phyloP scores from a whole-genome alignment of 2,888 invertebrate genomes.

The Urechis unicinctus region DNA sequence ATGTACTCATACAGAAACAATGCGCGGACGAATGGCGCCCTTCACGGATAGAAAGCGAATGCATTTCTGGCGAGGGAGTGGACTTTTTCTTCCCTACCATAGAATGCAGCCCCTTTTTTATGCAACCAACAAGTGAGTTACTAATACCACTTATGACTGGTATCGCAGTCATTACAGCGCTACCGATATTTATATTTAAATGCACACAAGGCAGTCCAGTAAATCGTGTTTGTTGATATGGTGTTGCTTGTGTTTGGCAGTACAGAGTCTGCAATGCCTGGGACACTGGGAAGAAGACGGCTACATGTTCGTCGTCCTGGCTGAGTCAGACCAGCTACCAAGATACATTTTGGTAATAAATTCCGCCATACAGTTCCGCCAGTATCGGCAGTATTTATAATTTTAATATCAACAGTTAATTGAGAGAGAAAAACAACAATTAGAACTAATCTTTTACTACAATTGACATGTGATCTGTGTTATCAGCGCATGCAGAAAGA shows the following conservation, averaged over 20 bases:
- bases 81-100: constrained; percentile 11
- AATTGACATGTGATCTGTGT: too few relatives aligned
- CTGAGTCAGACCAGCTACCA: background rate
- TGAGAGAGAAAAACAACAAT: background rate
- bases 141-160: background rate
- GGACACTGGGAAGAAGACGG: constrained; percentile 12
- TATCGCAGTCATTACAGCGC: too few relatives aligned
- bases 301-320: constrained; percentile 8
- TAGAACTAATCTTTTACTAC: background rate
- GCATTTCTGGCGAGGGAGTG: constrained; percentile 16
- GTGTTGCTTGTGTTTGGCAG: constrained; percentile 5
- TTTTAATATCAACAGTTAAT: too few relatives aligned
- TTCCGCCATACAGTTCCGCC: too few relatives aligned
- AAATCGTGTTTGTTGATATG: too few relatives aligned
- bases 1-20: background rate
- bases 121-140: background rate
- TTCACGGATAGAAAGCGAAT: constrained; percentile 17
- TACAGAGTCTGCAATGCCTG: constrained; percentile 10
- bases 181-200: too few relatives aligned
- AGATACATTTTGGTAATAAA: background rate
- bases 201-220: too few relatives aligned
- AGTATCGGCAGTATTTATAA: too few relatives aligned
- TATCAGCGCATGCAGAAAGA: background rate
- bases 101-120: constrained; percentile 10
- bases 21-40: constrained; percentile 13